Evolutionary conservation across 2,113 vertebrate species (phyloP), one percentile per base, ranked within the genome.

Genomic region (Eubucco bourcierii): DNA sequence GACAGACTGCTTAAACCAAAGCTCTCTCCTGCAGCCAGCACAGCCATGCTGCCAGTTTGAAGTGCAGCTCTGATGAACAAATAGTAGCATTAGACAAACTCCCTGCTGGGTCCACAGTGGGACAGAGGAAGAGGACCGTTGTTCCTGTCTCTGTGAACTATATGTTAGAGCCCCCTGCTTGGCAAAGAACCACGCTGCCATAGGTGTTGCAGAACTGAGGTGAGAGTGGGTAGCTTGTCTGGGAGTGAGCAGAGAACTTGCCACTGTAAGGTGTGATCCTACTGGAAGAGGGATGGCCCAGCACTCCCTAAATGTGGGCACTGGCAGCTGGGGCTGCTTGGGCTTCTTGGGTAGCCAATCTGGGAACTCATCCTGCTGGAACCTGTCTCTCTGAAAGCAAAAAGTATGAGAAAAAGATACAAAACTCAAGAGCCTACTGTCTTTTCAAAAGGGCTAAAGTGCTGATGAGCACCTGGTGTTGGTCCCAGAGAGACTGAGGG

Each of bases 211-310:
- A 37, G 25, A 47, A 15, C 61, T 63, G 71, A 84, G 50, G 31
- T 25, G 41, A 73, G 27, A 27, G 9, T 84, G 70, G 60, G 55
- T 70, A 84, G 50, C n/a, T 44, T 72, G 17, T 66, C 53, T 53
- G 25, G 41, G 34, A 58, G 68, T 0, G 3, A 63, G 52, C 46
- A 63, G 67, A 83, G n/a, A 41, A 47, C 16, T 80, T 64, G 33
- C 12, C 27, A 37, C 41, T 0, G 0, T 55, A 44, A 67, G 29
- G n/a, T 37, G 84, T 2, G 2, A 2, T 15, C 6, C 24, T 55
- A 0, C 55, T 65, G 74, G 31, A n/a, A 81, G 33, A 24, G 31
- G 19, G 4, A 29, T 25, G 7, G 46, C 41, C 16, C 11, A 44
- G 10, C 2, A 3, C n/a, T 71, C 23, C 23, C 10, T 31, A 52